phyloP scores from a whole-genome alignment of 2,113 vertebrate genomes.

The Numenius arquata region DNA sequence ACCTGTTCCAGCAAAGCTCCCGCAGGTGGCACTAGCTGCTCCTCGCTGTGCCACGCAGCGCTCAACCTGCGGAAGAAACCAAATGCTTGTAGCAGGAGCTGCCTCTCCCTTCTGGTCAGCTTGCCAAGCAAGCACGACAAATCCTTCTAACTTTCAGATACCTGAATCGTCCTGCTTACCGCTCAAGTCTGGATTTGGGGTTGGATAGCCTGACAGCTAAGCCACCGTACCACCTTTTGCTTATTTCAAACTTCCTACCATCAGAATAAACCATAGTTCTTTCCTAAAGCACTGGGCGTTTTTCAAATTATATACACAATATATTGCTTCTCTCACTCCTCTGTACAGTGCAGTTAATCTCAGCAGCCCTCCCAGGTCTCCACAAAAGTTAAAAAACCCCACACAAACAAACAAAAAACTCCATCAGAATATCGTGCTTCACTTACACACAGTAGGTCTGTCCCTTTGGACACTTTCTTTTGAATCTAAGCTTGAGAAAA shows the following conservation, averaged over 20 bases:
- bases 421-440: background rate
- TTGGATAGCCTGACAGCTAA: background rate
- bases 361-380: background rate
- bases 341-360: background rate
- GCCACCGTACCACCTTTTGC: background rate
- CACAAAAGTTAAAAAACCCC: background rate
- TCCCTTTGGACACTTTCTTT: background rate
- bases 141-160: too few species aligned
- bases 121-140: background rate
- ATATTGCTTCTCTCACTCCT: background rate
- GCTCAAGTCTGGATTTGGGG: background rate
- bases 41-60: background rate
- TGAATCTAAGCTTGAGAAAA: background rate
- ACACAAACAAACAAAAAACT: background rate
- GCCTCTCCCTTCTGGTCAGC: background rate
- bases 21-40: slow-evolving; percentile 34
- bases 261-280: background rate
- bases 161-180: rapidly evolving
- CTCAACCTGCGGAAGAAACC: too few species aligned
- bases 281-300: background rate
- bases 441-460: background rate
- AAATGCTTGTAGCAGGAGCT: background rate
- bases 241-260: background rate
- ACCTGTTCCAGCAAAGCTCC: background rate
- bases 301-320: background rate